A percentile compares a stretch with the other conserved stretches of the same genome.
Conservation (phyloP, 2,797 vertebrate genomes). For the Synanceia verrucosa region DNA sequence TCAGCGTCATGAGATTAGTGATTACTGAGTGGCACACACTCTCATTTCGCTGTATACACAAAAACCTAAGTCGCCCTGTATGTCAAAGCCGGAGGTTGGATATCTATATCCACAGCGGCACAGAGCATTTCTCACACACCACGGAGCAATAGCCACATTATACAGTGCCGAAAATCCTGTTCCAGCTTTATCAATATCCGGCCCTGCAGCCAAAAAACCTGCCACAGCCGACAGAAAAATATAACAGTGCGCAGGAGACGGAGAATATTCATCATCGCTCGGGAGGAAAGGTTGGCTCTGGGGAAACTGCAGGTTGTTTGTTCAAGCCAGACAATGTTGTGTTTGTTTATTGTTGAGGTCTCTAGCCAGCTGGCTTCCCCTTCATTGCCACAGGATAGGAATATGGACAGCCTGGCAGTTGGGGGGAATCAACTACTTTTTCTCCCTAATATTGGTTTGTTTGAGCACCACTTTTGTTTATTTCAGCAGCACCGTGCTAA, state of each 20-base stretch:
- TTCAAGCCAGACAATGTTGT: slow-evolving; percentile 67
- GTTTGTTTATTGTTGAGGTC: slow-evolving; percentile 76
- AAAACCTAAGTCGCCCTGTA: slow-evolving; percentile 36
- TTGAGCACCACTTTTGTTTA: slow-evolving; percentile 29
- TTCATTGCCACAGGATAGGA: slow-evolving; percentile 59
- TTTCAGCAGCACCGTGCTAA: slow-evolving; percentile 13
- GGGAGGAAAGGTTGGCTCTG: slow-evolving; percentile 63
- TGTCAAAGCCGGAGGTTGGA: slow-evolving; percentile 62
- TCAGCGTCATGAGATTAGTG: slow-evolving; percentile 17
- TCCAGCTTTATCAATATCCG: slow-evolving; percentile 75
- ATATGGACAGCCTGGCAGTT: slow-evolving; percentile 59
- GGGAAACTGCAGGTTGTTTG: slow-evolving; percentile 69
- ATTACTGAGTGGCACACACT: slow-evolving; percentile 23
- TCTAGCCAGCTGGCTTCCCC: slow-evolving; percentile 70
- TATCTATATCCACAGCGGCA: slow-evolving; percentile 61
- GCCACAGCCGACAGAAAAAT: slow-evolving; percentile 56
- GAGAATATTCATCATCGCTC: slow-evolving; percentile 69
- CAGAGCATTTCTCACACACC: slow-evolving; percentile 56
- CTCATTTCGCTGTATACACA: slow-evolving; percentile 24
- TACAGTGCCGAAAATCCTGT: slow-evolving; percentile 61
- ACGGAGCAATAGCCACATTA: slow-evolving; percentile 68
- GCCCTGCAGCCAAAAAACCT: slow-evolving; percentile 55
- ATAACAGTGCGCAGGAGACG: slow-evolving; percentile 46
- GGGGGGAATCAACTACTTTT: slow-evolving; percentile 30
- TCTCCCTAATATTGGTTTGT: slow-evolving; percentile 27